These are phyloP conservation scores for Plagodis dolabraria DNA, from an alignment of 2,888 invertebrate genomes.

Conservation along the genomic window DNA sequence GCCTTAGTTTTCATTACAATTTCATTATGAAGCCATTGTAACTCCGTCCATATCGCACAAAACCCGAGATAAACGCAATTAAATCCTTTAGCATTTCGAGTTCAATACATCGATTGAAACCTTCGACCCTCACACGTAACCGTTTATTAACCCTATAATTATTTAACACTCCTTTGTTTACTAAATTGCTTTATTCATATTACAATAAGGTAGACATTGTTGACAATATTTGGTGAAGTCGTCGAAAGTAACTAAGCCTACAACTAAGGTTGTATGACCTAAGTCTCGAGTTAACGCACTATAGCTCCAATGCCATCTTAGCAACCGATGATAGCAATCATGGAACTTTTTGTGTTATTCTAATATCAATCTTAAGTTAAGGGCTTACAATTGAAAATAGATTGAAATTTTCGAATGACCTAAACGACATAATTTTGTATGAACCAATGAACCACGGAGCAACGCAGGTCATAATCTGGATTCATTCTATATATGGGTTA, in stretches of 20 bases:
- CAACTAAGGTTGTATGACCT: conserved; percentile 36
- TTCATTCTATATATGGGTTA: neutral
- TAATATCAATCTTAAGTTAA: conserved; percentile 3
- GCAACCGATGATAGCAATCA: conserved; percentile 23
- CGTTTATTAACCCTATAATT: conserved; percentile 18
- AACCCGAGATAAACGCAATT: too few relatives aligned
- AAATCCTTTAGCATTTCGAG: neutral
- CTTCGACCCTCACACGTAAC: conserved; percentile 12
- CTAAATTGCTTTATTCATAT: conserved; percentile 25
- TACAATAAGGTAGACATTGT: conserved; percentile 18
- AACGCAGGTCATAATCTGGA: conserved; percentile 3
- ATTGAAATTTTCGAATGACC: conserved; percentile 24
- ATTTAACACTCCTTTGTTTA: conserved; percentile 29
- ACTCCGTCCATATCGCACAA: too few relatives aligned
- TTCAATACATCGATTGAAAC: conserved; percentile 6
- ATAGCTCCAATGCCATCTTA: conserved; percentile 22
- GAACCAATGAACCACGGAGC: conserved; percentile 7
- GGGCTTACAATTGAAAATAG: conserved; percentile 1
- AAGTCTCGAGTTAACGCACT: conserved; percentile 23
- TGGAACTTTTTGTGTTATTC: neutral
- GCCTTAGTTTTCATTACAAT: too few relatives aligned
- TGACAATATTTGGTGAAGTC: conserved; percentile 20
- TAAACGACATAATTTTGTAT: conserved; percentile 15
- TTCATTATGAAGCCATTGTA: too few relatives aligned
- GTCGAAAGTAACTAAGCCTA: conserved; percentile 28